These are phyloP conservation scores for Triplophysa dalaica DNA, from an alignment of 2,113 vertebrate genomes.

Conservation along the genomic window DNA sequence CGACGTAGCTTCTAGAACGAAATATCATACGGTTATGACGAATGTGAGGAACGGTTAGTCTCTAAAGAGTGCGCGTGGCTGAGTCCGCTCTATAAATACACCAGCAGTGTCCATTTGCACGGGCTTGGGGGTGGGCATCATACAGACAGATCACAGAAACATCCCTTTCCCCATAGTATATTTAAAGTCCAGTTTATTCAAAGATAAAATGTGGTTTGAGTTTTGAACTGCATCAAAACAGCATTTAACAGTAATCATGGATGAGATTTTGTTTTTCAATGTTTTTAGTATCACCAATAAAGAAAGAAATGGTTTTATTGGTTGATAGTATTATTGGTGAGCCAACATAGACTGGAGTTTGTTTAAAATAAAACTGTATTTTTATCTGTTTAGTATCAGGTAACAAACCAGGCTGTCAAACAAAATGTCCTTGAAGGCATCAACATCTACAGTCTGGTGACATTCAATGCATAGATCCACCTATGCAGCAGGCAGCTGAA, in stretches of 20 bases:
- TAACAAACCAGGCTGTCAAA: slow-evolving; percentile 56
- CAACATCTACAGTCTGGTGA: slow-evolving; percentile 44
- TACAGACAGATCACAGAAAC: slow-evolving; percentile 41
- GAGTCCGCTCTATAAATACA: slow-evolving; percentile 75
- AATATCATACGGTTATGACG: slow-evolving; percentile 45
- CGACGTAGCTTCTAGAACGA: slow-evolving; percentile 51
- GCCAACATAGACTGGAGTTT: neutral
- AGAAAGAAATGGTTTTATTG: neutral
- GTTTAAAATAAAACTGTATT: slow-evolving; percentile 27
- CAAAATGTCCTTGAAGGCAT: slow-evolving; percentile 43
- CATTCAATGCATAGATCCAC: slow-evolving; percentile 67
- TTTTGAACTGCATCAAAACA: neutral
- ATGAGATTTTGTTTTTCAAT: neutral
- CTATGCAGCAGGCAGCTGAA: slow-evolving; percentile 52
- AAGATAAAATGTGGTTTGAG: neutral
- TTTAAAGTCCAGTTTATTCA: neutral
- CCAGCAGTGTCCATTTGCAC: slow-evolving; percentile 73
- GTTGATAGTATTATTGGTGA: neutral
- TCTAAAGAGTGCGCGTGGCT: slow-evolving; percentile 59
- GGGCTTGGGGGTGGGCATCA: slow-evolving; percentile 7
- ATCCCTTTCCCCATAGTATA: neutral
- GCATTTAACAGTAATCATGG: neutral
- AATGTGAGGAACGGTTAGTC: slow-evolving; percentile 51
- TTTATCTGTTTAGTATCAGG: neutral
- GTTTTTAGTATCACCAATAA: slow-evolving; percentile 6